Evolutionary conservation across 2,888 invertebrate genomes (phyloP).

Genomic region (Prostheceraeus crozeri): DNA sequence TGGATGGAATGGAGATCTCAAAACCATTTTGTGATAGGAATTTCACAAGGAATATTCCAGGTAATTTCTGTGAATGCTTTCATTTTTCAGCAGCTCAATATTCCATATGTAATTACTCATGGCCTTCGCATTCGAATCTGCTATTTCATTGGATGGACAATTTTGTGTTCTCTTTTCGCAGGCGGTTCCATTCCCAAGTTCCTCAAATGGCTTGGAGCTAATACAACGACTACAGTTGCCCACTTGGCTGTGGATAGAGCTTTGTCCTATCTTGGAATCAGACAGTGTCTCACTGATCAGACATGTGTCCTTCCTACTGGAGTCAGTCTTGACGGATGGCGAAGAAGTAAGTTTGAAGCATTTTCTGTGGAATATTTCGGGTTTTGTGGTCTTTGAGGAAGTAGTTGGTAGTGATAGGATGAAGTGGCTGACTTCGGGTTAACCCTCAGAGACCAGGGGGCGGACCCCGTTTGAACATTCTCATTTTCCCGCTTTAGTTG

Average conservation of each 20-base stretch:
- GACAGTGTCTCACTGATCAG: slow-evolving; percentile 2
- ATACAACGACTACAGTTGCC: background rate
- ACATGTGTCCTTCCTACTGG: background rate
- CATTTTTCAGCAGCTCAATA: too few relatives aligned
- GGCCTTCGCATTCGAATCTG: too few relatives aligned
- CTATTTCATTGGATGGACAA: too few relatives aligned
- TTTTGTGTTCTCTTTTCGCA: background rate
- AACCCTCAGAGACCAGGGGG: too few relatives aligned
- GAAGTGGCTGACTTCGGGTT: too few relatives aligned
- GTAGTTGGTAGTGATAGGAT: too few relatives aligned
- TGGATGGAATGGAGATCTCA: slow-evolving; percentile 37
- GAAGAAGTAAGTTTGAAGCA: slow-evolving; percentile 3
- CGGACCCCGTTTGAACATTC: too few relatives aligned
- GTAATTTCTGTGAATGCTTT: too few relatives aligned
- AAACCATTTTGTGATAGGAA: slow-evolving; percentile 41
- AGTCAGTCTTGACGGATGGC: background rate
- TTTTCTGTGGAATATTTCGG: too few relatives aligned
- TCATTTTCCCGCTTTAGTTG: too few relatives aligned
- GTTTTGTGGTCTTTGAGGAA: too few relatives aligned
- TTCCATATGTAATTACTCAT: too few relatives aligned
- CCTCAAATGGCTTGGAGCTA: slow-evolving; percentile 38
- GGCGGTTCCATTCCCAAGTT: slow-evolving; percentile 38
- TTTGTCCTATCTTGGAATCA: slow-evolving; percentile 9
- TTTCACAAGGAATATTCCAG: slow-evolving; percentile 37
- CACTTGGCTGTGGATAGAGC: slow-evolving; percentile 14